Conservation (phyloP, 2,888 invertebrate species). For the Uropetala carovei region DNA sequence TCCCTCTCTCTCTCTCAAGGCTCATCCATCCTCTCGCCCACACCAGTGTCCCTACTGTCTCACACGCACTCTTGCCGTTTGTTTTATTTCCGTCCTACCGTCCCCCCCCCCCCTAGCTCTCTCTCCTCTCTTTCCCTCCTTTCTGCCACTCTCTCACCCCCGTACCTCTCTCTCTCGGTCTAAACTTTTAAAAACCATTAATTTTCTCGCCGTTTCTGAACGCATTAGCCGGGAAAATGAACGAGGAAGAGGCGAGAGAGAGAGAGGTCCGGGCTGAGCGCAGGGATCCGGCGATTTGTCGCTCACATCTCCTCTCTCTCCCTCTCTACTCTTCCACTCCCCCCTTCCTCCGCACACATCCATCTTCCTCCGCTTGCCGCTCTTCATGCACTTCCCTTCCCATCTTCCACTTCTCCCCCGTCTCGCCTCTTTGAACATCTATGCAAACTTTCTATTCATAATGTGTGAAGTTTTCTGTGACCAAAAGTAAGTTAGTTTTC, state of each 20-base stretch:
- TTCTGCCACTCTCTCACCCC: neutral
- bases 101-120: neutral
- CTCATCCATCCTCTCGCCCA: constrained; percentile 6
- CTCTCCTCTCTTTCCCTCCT: neutral
- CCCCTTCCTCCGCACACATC: neutral
- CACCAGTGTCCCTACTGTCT: neutral
- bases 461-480: too few species aligned
- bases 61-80: neutral
- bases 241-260: neutral
- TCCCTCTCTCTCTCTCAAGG: neutral
- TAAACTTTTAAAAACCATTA: constrained; percentile 63
- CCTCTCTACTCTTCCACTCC: neutral
- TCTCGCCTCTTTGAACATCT: neutral
- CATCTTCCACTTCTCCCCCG: neutral
- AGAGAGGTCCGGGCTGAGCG: neutral
- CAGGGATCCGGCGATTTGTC: constrained; percentile 51
- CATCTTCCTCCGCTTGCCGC: constrained; percentile 29
- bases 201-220: constrained; percentile 44
- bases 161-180: neutral
- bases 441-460: neutral
- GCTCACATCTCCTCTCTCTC: neutral
- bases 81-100: neutral
- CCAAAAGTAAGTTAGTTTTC: too few species aligned
- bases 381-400: neutral
- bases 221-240: constrained; percentile 60